Percentiles rank a stretch among this genome's conserved stretches.
phyloP scores from a whole-genome alignment of 2,113 vertebrate genomes.

The Microtus oregoni region DNA sequence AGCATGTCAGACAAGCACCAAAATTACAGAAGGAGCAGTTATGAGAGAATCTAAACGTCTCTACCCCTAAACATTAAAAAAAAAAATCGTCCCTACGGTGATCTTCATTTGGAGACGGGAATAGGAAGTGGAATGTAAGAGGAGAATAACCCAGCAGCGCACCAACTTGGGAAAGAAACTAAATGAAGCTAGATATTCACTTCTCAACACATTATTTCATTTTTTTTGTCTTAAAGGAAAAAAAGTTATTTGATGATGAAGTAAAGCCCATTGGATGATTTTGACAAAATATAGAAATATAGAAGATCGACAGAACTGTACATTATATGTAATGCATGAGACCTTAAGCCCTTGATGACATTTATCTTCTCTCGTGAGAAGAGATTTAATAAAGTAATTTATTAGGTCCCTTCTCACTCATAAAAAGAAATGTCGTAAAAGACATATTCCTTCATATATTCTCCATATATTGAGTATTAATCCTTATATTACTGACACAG shows the following conservation, averaged over 20 bases:
- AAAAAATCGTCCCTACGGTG: background rate
- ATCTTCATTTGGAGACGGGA: background rate
- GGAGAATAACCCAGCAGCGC: background rate
- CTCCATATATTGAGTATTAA: constrained; percentile 68
- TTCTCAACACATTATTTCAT: constrained; percentile 43
- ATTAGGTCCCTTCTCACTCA: constrained; percentile 82
- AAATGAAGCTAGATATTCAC: constrained; percentile 57
- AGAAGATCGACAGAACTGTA: constrained; percentile 42
- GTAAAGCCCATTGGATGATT: constrained; percentile 65
- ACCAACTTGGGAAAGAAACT: background rate
- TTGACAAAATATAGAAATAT: constrained; percentile 80
- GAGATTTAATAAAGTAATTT: constrained; percentile 84
- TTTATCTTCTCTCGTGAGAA: constrained; percentile 83
- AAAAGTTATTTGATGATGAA: constrained; percentile 68
- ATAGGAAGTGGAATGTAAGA: background rate
- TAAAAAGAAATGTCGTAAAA: constrained; percentile 82
- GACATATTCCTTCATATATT: constrained; percentile 51
- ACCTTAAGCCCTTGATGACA: constrained; percentile 81
- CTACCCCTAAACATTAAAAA: background rate
- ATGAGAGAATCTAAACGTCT: background rate
- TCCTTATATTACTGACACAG: constrained; percentile 59
- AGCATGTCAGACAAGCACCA: background rate
- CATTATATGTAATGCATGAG: constrained; percentile 60
- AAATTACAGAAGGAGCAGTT: background rate
- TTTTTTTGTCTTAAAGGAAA: constrained; percentile 58